phyloP scores from a whole-genome alignment of 2,797 vertebrate genomes.

The Enteromius thamalakanensis region DNA sequence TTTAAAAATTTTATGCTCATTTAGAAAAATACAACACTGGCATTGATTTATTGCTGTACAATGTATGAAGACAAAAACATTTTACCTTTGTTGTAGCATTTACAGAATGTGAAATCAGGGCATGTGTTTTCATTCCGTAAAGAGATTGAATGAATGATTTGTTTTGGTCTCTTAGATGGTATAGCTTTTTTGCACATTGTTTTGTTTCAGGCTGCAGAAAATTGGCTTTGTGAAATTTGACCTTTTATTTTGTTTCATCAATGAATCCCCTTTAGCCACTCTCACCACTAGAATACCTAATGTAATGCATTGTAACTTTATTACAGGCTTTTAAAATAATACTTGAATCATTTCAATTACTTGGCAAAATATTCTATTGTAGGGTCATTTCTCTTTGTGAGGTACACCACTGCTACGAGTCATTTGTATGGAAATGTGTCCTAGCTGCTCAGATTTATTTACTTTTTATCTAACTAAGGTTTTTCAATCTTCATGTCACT shows the following conservation, averaged over 20 bases:
- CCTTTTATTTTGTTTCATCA: slow-evolving; percentile 48
- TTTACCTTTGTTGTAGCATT: slow-evolving; percentile 1
- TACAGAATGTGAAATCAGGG: slow-evolving; percentile 15
- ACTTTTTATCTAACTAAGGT: not conserved
- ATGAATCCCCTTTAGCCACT: slow-evolving; percentile 28
- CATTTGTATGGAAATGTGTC: slow-evolving; percentile 15
- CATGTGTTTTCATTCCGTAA: slow-evolving; percentile 15
- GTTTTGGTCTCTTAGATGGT: slow-evolving; percentile 33
- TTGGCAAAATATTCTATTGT: not conserved
- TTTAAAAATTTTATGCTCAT: not conserved
- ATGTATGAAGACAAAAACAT: slow-evolving; percentile 8
- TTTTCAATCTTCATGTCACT: not conserved
- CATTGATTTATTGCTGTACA: slow-evolving; percentile 33
- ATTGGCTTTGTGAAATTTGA: slow-evolving; percentile 44
- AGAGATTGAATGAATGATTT: slow-evolving; percentile 28
- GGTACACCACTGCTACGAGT: not conserved
- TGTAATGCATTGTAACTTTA: slow-evolving; percentile 33
- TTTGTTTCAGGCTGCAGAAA: slow-evolving; percentile 35
- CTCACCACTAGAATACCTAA: slow-evolving; percentile 34
- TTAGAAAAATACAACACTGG: not conserved
- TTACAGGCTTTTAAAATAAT: slow-evolving; percentile 8
- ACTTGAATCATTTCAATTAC: slow-evolving; percentile 20
- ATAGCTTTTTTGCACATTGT: slow-evolving; percentile 13
- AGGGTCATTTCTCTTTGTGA: not conserved
- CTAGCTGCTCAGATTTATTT: slow-evolving; percentile 5